Percentiles rank a stretch among this genome's conserved stretches.
phyloP scores from a whole-genome alignment of 1,140 invertebrate species.

The Hetaerina americana region DNA sequence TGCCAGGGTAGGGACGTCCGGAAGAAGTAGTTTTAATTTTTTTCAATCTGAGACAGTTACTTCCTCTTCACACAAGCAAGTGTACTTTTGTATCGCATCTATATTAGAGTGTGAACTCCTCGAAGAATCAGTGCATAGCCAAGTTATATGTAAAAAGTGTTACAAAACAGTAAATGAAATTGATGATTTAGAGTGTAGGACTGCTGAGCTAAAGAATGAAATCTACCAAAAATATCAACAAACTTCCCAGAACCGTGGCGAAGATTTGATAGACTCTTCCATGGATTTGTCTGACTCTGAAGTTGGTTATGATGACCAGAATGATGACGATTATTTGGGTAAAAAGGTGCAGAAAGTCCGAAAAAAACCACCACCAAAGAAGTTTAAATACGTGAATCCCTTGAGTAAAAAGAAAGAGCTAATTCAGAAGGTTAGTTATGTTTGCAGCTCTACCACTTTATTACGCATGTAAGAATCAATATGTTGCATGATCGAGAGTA shows the following conservation, averaged over 20 bases:
- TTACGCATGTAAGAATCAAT: no score
- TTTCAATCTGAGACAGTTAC: background rate
- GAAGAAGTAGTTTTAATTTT: background rate
- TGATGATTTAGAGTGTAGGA: constrained; percentile 12
- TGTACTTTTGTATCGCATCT: constrained; percentile 13
- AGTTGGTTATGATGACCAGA: background rate
- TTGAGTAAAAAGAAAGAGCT: background rate
- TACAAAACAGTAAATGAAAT: constrained; percentile 15
- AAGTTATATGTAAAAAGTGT: constrained; percentile 16
- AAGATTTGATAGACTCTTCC: constrained; percentile 7
- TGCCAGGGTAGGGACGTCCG: background rate
- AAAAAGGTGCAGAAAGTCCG: background rate
- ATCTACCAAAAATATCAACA: constrained; percentile 10
- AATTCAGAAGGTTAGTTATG: background rate
- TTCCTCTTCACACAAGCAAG: background rate
- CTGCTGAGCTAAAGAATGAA: constrained; percentile 14
- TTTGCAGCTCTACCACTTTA: no score
- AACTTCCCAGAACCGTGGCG: constrained; percentile 7
- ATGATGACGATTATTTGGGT: background rate
- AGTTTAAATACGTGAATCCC: background rate
- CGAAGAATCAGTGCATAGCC: constrained; percentile 12
- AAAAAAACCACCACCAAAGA: background rate
- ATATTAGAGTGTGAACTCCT: constrained; percentile 15
- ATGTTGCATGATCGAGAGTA: no score
- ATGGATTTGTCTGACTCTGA: background rate